Evolutionary conservation across 2,888 invertebrate genomes (phyloP), one percentile per base, ranked within the genome.

Genomic region (Zaprionus lineosus): DNA sequence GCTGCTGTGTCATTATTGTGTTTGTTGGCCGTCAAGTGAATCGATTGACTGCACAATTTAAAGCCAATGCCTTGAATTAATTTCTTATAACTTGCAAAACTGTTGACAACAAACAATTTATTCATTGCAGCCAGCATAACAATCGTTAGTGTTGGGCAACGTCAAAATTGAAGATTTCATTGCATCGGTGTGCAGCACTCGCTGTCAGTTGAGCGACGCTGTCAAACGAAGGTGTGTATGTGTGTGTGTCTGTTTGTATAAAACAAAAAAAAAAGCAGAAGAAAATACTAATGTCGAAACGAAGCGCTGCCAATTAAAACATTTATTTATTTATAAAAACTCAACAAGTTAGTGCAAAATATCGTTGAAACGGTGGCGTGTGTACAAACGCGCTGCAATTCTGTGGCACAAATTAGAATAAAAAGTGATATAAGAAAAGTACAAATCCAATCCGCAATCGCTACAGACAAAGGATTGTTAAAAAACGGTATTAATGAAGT

Each of bases 381-480:
- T 50, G 60, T 64, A 57, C 51, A 51, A 46, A 47, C 39, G 59
- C 72, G 41, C 53, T 63, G 44, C 36, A 67, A 39, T 46, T 52
- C 36, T 18, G 18, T 43, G 29, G 33, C 47, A 56, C 46, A 59
- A 62, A 59, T 52, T 48, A 62, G 41, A 53, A 48, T 41, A 41
- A 37, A 39, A 50, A 66, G 77, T 84, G 63, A 82, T 77, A 77
- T 53, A 74, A 74, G 67, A 41, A 62, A 69, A 78, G 76, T 83
- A 81, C 84, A 81, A 77, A 77, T 55, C 26, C 43, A 29, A 55
- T 51, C 47, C 37, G 31, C 44, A 37, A 34, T 34, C 37, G 48
- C 52, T 48, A 51, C 71, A 74, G 62, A 78, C 83, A 82, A 84
- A 84, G 78, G 82, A 77, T 72, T 69, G 46, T 59, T 65, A 56